These are phyloP conservation scores for Euclidia mi DNA, from an alignment of 2,888 invertebrate species.

Conservation along the genomic window DNA sequence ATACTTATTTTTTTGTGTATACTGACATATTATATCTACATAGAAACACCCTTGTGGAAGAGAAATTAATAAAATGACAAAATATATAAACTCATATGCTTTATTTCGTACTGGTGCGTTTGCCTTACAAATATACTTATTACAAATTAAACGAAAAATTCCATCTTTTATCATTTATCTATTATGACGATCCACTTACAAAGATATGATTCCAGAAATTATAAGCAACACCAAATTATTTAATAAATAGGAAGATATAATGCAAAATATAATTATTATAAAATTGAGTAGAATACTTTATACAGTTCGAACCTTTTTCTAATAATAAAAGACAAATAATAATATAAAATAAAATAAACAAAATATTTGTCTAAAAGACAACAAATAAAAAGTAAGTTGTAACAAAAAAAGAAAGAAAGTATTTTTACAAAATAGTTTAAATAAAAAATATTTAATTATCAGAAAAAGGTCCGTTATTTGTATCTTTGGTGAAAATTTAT, in stretches of 20 bases:
- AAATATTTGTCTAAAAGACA: too few relatives aligned
- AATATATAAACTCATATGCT: conserved; percentile 87
- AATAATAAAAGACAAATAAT: conserved; percentile 25
- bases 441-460: conserved; percentile 33
- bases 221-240: conserved; percentile 71
- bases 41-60: too few relatives aligned
- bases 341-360: background rate
- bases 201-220: conserved; percentile 79
- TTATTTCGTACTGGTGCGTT: conserved; percentile 90
- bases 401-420: conserved; percentile 1
- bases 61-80: conserved; percentile 21
- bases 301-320: conserved; percentile 54
- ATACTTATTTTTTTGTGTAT: too few relatives aligned
- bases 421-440: background rate
- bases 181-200: conserved; percentile 81
- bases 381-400: too few relatives aligned
- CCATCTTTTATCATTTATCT: conserved; percentile 68
- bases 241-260: conserved; percentile 67
- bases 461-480: conserved; percentile 67
- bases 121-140: conserved; percentile 87
- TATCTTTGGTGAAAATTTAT: conserved; percentile 81
- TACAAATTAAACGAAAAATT: conserved; percentile 76
- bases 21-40: too few relatives aligned
- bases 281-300: conserved; percentile 54
- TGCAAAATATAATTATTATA: conserved; percentile 48